phyloP scores from a whole-genome alignment of 2,113 vertebrate genomes.

The Trichechus manatus region DNA sequence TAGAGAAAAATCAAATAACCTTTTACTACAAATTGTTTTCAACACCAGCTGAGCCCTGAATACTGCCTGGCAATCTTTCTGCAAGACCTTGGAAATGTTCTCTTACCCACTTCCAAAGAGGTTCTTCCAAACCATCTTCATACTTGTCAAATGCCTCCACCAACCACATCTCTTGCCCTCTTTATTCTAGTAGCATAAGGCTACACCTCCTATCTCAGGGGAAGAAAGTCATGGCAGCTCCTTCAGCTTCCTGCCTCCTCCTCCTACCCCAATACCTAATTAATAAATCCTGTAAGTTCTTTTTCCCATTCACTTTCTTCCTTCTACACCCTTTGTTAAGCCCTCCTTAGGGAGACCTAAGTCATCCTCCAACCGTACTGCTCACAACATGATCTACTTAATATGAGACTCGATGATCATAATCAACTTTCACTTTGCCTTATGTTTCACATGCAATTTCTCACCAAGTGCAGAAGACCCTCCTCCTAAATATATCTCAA shows the following conservation, averaged over 20 bases:
- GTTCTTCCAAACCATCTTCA: constrained; percentile 28
- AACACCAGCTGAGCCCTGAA: neutral
- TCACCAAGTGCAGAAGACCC: neutral
- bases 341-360: neutral
- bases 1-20: constrained; percentile 15
- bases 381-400: neutral
- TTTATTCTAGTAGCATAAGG: neutral
- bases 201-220: neutral
- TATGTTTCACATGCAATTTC: neutral
- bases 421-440: constrained; percentile 17
- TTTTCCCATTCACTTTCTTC: neutral
- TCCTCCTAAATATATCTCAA: constrained; percentile 31
- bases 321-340: neutral
- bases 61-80: constrained; percentile 8
- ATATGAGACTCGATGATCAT: constrained; percentile 2
- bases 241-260: constrained; percentile 12
- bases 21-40: neutral
- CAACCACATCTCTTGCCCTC: neutral
- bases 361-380: neutral
- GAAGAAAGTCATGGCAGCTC: neutral
- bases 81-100: constrained; percentile 9
- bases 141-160: neutral
- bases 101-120: constrained; percentile 26
- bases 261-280: neutral
- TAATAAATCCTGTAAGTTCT: constrained; percentile 29